phyloP scores from a whole-genome alignment of 2,797 vertebrate genomes.

The Mycteria americana region DNA sequence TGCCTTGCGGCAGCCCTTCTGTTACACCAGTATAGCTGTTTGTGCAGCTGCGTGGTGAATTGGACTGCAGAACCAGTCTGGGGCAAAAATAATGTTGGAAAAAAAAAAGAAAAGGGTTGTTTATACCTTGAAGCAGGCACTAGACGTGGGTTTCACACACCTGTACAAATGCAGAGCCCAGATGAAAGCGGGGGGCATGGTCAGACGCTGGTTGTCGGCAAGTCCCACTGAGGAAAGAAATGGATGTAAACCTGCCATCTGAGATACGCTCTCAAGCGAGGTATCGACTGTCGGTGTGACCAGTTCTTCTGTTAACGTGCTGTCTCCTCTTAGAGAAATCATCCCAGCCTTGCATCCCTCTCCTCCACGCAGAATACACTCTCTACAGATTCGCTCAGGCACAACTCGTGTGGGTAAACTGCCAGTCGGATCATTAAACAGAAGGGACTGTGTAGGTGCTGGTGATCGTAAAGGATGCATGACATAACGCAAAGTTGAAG shows the following conservation, averaged over 20 bases:
- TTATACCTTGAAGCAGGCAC: background rate
- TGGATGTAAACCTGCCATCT: background rate
- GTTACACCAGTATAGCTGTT: background rate
- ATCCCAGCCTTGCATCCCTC: background rate
- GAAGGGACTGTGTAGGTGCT: background rate
- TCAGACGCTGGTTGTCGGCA: background rate
- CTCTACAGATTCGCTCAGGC: accelerated
- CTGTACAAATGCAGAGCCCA: background rate
- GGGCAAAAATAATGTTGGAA: background rate
- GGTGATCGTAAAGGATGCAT: accelerated
- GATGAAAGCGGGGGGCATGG: background rate
- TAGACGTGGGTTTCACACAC: background rate
- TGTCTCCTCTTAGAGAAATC: background rate
- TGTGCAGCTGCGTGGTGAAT: background rate
- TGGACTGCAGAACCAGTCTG: background rate
- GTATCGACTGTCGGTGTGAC: accelerated
- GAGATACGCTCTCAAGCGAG: background rate
- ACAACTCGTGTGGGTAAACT: background rate
- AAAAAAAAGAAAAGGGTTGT: background rate
- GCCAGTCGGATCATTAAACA: background rate
- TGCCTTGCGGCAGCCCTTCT: background rate
- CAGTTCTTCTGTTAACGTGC: accelerated
- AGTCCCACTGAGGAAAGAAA: background rate
- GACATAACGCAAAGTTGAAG: background rate
- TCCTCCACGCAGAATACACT: accelerated